A percentile compares a stretch with the other conserved stretches of the same genome.
phyloP scores from a whole-genome alignment of 2,888 invertebrate species.

The Sarcophaga variegata region DNA sequence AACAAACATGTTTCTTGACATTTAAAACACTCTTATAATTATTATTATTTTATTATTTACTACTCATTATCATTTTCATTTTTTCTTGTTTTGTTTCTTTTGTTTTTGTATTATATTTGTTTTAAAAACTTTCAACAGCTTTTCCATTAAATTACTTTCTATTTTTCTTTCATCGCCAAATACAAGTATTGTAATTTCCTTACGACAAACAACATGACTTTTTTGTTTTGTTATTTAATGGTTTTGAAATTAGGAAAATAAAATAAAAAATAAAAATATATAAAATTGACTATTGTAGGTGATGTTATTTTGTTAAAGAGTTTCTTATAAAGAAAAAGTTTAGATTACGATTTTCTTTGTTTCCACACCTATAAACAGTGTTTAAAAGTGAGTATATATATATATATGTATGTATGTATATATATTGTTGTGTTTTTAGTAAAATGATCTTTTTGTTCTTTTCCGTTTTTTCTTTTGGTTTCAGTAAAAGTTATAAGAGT shows the following conservation, averaged over 20 bases:
- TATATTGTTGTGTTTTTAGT: slow-evolving; percentile 30
- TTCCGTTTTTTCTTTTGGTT: background rate
- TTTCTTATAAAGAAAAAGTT: slow-evolving; percentile 1
- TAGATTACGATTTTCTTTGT: background rate
- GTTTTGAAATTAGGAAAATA: background rate
- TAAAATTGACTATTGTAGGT: background rate
- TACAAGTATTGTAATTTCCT: no score
- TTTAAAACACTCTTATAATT: slow-evolving; percentile 69
- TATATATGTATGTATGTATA: slow-evolving; percentile 46
- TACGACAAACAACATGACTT: no score
- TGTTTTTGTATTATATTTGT: slow-evolving; percentile 13
- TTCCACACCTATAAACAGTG: background rate
- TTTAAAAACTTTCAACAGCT: slow-evolving; percentile 64
- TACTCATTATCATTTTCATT: no score
- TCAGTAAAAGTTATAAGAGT: slow-evolving; percentile 18
- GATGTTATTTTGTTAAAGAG: background rate
- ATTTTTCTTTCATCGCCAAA: slow-evolving; percentile 27
- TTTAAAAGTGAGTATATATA: background rate
- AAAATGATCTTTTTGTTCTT: background rate
- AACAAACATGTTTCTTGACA: slow-evolving; percentile 67
- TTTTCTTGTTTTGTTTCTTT: background rate
- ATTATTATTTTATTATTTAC: slow-evolving; percentile 9
- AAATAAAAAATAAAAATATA: background rate
- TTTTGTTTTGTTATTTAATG: background rate
- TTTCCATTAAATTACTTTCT: slow-evolving; percentile 28